Conservation (phyloP, 1,140 invertebrate species). For the Aricia agestis region DNA sequence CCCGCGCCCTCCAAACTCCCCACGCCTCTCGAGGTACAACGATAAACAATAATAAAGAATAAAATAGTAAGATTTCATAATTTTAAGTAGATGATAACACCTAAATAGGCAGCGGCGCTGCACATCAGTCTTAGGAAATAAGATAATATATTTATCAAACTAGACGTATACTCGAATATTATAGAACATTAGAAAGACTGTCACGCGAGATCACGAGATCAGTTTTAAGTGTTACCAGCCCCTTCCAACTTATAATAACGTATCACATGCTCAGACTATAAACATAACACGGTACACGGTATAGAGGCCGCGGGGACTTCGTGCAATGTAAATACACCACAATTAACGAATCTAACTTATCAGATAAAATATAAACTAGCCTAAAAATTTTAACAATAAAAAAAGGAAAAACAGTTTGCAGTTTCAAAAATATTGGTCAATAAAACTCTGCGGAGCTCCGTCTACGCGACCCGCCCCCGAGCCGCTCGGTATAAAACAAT, state of each 20-base stretch:
- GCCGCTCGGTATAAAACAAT: constrained; percentile 41
- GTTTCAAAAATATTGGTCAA: constrained; percentile 69
- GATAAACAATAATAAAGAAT: constrained; percentile 64
- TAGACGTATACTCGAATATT: constrained; percentile 32
- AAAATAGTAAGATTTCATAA: constrained; percentile 42
- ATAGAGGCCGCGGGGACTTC: constrained; percentile 56
- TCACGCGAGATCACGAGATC: constrained; percentile 25
- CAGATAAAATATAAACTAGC: constrained; percentile 72
- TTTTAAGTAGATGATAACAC: constrained; percentile 50
- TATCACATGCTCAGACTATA: constrained; percentile 73
- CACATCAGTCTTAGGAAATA: constrained; percentile 33
- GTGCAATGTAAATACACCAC: constrained; percentile 72
- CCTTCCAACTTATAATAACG: constrained; percentile 48
- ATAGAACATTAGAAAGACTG: constrained; percentile 19
- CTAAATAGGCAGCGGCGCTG: constrained; percentile 31
- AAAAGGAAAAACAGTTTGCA: constrained; percentile 56
- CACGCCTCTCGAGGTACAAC: constrained; percentile 55
- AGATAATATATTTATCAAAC: constrained; percentile 26
- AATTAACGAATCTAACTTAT: constrained; percentile 76
- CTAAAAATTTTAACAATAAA: constrained; percentile 76
- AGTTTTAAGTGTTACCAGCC: constrained; percentile 48
- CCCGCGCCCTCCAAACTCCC: constrained; percentile 62
- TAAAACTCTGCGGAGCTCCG: constrained; percentile 73
- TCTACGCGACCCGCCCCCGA: constrained; percentile 60
- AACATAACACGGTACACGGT: constrained; percentile 46